Conservation (phyloP, 2,888 invertebrate genomes). For the Thecophora atra region DNA sequence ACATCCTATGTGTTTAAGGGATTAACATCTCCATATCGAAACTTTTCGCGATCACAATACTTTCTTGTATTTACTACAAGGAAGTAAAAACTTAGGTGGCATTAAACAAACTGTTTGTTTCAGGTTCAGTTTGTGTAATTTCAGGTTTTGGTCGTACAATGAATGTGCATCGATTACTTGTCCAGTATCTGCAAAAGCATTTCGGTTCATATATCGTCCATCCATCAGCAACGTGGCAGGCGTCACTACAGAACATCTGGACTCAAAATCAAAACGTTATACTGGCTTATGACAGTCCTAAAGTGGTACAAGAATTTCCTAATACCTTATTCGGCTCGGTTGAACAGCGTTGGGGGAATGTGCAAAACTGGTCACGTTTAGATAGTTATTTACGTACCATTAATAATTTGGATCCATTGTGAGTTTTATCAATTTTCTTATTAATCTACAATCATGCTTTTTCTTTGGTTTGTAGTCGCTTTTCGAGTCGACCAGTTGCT, state of each 20-base stretch:
- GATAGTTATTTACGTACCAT: constrained; percentile 67
- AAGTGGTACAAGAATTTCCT: constrained; percentile 61
- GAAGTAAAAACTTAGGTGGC: too few relatives aligned
- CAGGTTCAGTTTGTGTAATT: too few relatives aligned
- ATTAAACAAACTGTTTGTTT: too few relatives aligned
- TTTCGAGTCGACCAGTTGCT: constrained; percentile 67
- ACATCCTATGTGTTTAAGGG: too few relatives aligned
- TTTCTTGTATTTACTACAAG: too few relatives aligned
- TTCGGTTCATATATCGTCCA: constrained; percentile 68
- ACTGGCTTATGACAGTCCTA: constrained; percentile 68
- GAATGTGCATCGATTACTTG: constrained; percentile 68
- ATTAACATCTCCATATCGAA: too few relatives aligned
- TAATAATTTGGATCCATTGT: constrained; percentile 56
- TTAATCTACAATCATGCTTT: constrained; percentile 54
- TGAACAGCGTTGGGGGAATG: constrained; percentile 75
- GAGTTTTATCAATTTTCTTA: constrained; percentile 48
- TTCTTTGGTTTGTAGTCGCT: constrained; percentile 57
- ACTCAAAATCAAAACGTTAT: constrained; percentile 67
- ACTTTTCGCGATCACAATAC: too few relatives aligned
- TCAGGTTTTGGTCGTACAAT: constrained; percentile 66
- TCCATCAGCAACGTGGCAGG: constrained; percentile 67
- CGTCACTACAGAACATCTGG: constrained; percentile 68
- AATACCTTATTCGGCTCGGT: constrained; percentile 69
- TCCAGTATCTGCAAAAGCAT: constrained; percentile 68
- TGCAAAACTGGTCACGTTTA: constrained; percentile 68